Conservation (phyloP, 2,888 invertebrate species). For the Pseudococcus viburni region DNA sequence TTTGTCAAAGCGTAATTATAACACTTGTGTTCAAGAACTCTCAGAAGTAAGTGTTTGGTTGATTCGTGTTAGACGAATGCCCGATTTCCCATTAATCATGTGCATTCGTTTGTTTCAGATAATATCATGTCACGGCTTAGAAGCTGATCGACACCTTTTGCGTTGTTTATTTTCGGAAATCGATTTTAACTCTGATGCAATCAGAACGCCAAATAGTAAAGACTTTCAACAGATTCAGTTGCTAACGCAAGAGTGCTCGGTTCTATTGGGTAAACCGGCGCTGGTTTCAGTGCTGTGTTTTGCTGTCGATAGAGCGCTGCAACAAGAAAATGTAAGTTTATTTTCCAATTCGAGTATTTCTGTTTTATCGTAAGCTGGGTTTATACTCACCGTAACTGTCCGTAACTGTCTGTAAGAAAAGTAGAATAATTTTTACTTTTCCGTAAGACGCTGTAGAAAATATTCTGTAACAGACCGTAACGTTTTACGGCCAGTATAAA, state of each 20-base stretch:
- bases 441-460: no score
- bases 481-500: no score
- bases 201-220: constrained; percentile 70
- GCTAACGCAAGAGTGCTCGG: constrained; percentile 83
- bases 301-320: constrained; percentile 78
- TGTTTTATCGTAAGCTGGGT: no score
- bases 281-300: constrained; percentile 90
- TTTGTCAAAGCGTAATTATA: constrained; percentile 96
- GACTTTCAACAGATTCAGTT: constrained; percentile 79
- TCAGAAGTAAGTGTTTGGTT: constrained; percentile 81
- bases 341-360: background rate
- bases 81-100: background rate
- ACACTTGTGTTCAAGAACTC: constrained; percentile 90
- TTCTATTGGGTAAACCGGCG: constrained; percentile 87
- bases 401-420: no score
- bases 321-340: constrained; percentile 66
- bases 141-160: constrained; percentile 97
- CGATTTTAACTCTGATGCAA: constrained; percentile 78
- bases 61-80: background rate
- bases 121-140: constrained; percentile 92
- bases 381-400: no score
- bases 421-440: no score
- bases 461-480: no score
- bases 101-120: constrained; percentile 76
- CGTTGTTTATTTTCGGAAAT: constrained; percentile 93